Evolutionary conservation across 2,888 invertebrate species (phyloP).

Genomic region (Corythucha ciliata): DNA sequence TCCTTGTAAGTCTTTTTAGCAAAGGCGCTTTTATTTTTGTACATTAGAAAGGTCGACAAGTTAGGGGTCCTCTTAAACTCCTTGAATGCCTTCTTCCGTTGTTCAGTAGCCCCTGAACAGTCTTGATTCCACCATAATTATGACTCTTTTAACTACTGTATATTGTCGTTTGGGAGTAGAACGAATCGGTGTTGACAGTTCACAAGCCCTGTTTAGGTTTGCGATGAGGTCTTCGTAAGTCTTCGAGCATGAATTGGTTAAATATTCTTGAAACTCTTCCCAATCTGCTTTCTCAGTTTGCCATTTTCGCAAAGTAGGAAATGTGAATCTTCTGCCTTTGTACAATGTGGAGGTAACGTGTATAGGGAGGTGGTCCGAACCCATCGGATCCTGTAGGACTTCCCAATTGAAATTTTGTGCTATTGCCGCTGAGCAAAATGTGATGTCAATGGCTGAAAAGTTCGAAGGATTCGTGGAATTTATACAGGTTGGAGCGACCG

Average conservation of each 20-base stretch:
- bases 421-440: not conserved
- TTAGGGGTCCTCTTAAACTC: too few relatives aligned
- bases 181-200: not conserved
- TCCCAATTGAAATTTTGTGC: not conserved
- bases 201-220: not conserved
- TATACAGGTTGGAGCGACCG: not conserved
- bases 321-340: too few relatives aligned
- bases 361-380: conserved; percentile 8
- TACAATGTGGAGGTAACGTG: not conserved
- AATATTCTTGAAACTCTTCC: not conserved
- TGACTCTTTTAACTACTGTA: too few relatives aligned
- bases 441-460: conserved; percentile 9
- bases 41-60: too few relatives aligned
- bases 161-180: too few relatives aligned
- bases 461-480: not conserved
- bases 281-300: not conserved
- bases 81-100: too few relatives aligned
- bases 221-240: not conserved
- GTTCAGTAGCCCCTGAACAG: not conserved
- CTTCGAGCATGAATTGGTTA: not conserved
- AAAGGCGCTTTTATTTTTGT: too few relatives aligned
- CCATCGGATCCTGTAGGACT: conserved; percentile 3
- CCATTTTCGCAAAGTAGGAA: conserved; percentile 1
- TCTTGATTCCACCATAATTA: conserved; percentile 13
- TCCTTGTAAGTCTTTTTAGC: too few relatives aligned